phyloP scores from a whole-genome alignment of 2,797 vertebrate species.

The Coregonus sp. region DNA sequence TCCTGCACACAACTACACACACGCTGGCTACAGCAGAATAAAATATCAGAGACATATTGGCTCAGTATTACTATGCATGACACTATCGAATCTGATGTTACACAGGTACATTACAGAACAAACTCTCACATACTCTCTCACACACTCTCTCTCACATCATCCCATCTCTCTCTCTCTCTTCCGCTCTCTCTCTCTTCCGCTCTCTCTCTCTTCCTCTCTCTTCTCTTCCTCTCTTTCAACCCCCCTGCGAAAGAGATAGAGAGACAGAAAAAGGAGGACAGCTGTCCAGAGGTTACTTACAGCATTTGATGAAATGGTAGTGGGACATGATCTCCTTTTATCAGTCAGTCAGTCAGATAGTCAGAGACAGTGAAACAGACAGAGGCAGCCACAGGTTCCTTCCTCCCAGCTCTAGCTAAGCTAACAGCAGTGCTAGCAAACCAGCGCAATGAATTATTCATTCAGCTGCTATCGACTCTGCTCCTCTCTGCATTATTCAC shows the following conservation, averaged over 20 bases:
- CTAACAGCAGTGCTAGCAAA: conserved; percentile 64
- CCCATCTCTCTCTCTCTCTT: too few relatives aligned
- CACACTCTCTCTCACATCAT: too few relatives aligned
- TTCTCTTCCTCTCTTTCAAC: too few relatives aligned
- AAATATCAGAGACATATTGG: neutral
- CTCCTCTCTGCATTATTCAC: conserved; percentile 78
- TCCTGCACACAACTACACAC: neutral
- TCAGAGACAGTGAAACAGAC: conserved; percentile 19
- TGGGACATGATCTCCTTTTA: conserved; percentile 88
- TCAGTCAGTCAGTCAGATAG: conserved; percentile 23
- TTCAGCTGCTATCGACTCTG: conserved; percentile 63
- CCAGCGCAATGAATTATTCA: conserved; percentile 82
- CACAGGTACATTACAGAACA: neutral
- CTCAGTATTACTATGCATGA: neutral
- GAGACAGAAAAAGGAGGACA: conserved; percentile 21
- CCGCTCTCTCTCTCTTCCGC: neutral
- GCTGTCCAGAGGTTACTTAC: conserved; percentile 82
- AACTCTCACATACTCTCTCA: neutral
- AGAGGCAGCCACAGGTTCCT: conserved; percentile 72
- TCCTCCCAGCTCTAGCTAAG: conserved; percentile 67
- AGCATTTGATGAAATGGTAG: conserved; percentile 98
- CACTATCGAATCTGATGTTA: neutral
- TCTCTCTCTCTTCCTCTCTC: neutral
- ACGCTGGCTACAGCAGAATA: neutral
- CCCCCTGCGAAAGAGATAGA: too few relatives aligned